phyloP scores from a whole-genome alignment of 37 sponge, comb jelly and placozoan species.

The Agelas oroides region DNA sequence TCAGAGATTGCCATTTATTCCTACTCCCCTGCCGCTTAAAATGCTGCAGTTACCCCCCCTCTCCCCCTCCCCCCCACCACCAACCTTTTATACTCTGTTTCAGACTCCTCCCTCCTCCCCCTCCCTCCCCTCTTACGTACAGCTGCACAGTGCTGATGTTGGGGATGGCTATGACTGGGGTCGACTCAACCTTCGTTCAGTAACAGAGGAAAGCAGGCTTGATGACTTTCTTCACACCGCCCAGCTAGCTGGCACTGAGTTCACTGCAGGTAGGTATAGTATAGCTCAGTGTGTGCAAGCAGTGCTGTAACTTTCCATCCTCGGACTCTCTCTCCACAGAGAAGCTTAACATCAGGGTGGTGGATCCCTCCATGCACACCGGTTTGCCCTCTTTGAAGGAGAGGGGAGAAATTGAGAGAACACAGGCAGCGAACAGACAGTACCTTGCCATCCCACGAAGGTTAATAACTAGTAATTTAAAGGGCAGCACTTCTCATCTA shows the following conservation, averaged over 20 bases:
- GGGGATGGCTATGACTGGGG: constrained; percentile 83
- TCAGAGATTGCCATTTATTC: no score
- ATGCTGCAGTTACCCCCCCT: no score
- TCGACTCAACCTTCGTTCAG: constrained; percentile 74
- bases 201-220: constrained; percentile 86
- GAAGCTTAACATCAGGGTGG: constrained; percentile 83
- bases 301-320: no score
- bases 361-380: constrained; percentile 30
- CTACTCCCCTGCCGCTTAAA: no score
- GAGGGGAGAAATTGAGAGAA: constrained; percentile 46
- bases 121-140: not conserved
- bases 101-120: no score
- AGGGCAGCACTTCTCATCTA: not conserved
- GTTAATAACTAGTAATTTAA: no score
- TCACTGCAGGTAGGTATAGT: constrained; percentile 66
- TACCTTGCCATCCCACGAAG: constrained; percentile 85
- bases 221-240: constrained; percentile 93
- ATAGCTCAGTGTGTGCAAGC: no score
- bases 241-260: constrained; percentile 91
- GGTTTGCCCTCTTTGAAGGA: constrained; percentile 73
- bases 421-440: constrained; percentile 68
- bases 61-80: no score
- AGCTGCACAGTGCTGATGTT: constrained; percentile 88
- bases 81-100: no score
- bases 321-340: constrained; percentile 41